Conservation (phyloP, 2,797 vertebrate genomes). For the Leptodactylus fallax region DNA sequence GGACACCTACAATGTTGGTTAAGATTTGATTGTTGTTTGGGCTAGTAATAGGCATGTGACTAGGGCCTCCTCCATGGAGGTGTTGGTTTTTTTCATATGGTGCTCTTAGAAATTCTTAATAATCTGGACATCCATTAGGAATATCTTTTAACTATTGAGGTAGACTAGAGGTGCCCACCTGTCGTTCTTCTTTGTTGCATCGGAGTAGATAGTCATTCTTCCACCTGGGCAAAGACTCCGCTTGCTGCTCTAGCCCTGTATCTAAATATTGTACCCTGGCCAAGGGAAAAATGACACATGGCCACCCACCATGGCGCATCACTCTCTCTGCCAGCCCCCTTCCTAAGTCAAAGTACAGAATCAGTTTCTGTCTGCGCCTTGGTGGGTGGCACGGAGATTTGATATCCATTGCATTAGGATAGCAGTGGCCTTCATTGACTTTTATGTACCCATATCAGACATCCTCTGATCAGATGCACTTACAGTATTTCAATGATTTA, state of each 20-base stretch:
- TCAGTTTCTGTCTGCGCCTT: neutral
- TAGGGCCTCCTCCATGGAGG: neutral
- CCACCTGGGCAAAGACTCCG: too few species aligned
- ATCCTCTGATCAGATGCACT: neutral
- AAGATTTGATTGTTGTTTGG: neutral
- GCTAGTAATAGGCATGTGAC: constrained; percentile 20
- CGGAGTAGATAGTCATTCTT: too few species aligned
- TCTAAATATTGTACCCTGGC: too few species aligned
- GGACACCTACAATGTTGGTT: neutral
- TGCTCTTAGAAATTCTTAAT: constrained; percentile 29
- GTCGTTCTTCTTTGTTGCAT: neutral
- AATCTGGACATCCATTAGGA: neutral
- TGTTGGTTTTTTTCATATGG: constrained; percentile 46
- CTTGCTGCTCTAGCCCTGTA: too few species aligned
- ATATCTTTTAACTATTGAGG: neutral
- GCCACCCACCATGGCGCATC: too few species aligned
- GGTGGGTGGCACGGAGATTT: neutral
- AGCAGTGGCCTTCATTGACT: neutral
- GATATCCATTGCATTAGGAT: neutral
- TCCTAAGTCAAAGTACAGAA: neutral
- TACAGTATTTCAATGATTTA: neutral
- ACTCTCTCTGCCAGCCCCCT: too few species aligned
- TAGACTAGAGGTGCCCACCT: neutral
- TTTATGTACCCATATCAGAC: neutral
- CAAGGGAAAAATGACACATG: neutral